phyloP scores from a whole-genome alignment of 2,888 invertebrate species.

The Chaetogeoica ovagalla region DNA sequence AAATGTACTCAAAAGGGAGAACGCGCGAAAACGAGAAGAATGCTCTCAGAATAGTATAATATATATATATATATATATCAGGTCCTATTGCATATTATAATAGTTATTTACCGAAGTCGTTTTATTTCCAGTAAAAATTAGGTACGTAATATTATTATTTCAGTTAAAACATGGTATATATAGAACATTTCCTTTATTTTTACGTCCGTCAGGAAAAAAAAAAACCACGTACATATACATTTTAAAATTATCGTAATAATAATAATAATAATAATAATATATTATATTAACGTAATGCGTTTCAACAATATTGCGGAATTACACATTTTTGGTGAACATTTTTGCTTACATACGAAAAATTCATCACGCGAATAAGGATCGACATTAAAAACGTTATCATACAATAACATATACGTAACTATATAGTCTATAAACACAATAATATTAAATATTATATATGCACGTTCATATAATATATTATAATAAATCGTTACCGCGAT shows the following conservation, averaged over 20 bases:
- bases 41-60: no score
- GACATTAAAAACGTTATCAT: constrained; percentile 40
- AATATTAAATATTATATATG: no score
- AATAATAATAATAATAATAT: constrained; percentile 18
- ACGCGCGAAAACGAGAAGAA: no score
- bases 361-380: constrained; percentile 32
- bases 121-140: background rate
- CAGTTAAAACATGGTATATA: constrained; percentile 28
- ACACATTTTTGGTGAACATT: constrained; percentile 43
- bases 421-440: constrained; percentile 33
- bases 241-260: constrained; percentile 37
- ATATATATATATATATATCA: no score
- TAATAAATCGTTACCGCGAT: no score
- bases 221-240: constrained; percentile 29
- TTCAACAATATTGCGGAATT: constrained; percentile 15
- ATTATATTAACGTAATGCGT: background rate
- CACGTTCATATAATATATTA: no score
- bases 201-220: constrained; percentile 35
- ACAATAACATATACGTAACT: constrained; percentile 28
- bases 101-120: background rate
- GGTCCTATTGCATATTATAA: no score
- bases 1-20: no score
- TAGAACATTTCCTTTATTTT: constrained; percentile 37
- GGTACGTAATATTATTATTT: background rate
- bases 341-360: constrained; percentile 39